Conservation (phyloP, 1,140 invertebrate genomes). For the Coenobita brevimanus region DNA sequence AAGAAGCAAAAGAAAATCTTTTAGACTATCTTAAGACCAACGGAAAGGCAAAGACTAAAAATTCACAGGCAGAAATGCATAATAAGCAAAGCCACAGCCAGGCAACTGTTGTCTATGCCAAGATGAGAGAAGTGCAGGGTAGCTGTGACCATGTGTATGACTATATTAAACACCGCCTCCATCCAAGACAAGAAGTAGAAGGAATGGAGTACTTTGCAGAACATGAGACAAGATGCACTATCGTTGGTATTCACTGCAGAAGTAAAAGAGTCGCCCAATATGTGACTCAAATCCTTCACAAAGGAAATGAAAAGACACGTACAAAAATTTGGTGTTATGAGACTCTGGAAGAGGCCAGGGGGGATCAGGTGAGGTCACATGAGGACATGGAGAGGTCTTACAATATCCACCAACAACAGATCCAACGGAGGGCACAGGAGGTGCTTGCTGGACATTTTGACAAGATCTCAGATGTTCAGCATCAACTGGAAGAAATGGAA, state of each 20-base stretch:
- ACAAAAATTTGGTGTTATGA: slow-evolving; percentile 30
- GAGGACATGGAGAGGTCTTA: background rate
- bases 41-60: too few species aligned
- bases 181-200: too few species aligned
- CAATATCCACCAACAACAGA: background rate
- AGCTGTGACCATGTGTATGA: too few species aligned
- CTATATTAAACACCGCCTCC: too few species aligned
- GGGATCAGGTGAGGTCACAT: background rate
- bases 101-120: too few species aligned
- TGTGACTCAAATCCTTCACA: background rate
- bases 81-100: too few species aligned
- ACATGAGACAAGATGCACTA: background rate
- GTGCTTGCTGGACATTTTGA: slow-evolving; percentile 7
- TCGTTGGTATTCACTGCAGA: background rate
- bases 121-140: too few species aligned
- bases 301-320: background rate
- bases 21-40: too few species aligned
- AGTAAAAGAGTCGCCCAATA: background rate
- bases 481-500: background rate
- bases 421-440: background rate
- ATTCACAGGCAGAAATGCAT: too few species aligned
- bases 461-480: background rate
- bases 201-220: background rate
- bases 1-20: too few species aligned
- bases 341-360: background rate